Conservation (phyloP, 2,888 invertebrate genomes). For the Lasioglossum malachurum region DNA sequence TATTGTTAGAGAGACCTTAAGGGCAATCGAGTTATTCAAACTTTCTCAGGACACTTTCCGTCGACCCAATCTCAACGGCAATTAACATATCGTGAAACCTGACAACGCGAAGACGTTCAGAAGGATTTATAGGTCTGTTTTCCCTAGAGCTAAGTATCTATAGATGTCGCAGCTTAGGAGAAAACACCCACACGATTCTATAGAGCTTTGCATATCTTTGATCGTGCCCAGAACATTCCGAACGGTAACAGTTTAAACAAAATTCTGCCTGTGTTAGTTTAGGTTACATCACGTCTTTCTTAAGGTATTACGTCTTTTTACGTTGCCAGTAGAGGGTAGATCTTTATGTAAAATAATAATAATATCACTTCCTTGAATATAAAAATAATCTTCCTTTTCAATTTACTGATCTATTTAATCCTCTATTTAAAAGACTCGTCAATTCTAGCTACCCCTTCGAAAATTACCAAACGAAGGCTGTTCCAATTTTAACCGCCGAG, state of each 20-base stretch:
- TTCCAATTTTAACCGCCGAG: neutral
- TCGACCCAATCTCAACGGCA: neutral
- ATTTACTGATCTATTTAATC: neutral
- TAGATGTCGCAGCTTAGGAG: neutral
- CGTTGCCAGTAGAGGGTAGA: neutral
- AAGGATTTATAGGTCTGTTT: slow-evolving; percentile 1
- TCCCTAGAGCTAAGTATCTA: neutral
- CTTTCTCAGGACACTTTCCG: neutral
- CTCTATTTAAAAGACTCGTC: neutral
- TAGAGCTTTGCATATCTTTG: neutral
- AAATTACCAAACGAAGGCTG: neutral
- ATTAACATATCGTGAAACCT: neutral
- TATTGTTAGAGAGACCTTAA: neutral
- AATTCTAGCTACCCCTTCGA: neutral
- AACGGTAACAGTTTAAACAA: neutral
- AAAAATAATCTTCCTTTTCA: too few species aligned
- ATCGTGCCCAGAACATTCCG: neutral
- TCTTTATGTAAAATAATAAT: neutral
- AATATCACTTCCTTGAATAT: too few species aligned
- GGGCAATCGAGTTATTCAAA: neutral
- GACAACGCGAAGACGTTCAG: neutral
- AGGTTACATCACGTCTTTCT: neutral
- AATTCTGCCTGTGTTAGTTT: neutral
- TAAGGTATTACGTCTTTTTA: neutral
- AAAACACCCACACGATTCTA: neutral